A percentile compares a stretch with the other conserved stretches of the same genome.
phyloP scores from a whole-genome alignment of 1,140 invertebrate genomes.

The Apis laboriosa region DNA sequence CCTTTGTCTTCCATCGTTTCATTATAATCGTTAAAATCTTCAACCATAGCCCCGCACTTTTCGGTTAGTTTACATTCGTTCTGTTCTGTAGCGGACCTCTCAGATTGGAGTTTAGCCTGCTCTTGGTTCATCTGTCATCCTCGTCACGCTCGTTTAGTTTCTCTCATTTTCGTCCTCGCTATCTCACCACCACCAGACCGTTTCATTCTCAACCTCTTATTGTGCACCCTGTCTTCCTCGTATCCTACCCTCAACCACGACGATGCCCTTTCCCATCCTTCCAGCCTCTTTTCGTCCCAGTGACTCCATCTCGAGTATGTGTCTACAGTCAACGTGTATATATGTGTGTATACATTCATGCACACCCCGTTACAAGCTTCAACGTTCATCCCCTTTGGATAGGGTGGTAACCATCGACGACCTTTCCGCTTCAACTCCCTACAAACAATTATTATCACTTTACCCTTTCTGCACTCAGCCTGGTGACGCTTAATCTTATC shows the following conservation, averaged over 20 bases:
- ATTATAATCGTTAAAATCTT: conserved; percentile 19
- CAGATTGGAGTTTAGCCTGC: conserved; percentile 39
- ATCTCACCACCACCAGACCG: conserved; percentile 9
- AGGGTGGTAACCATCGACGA: conserved; percentile 43
- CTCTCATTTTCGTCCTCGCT: conserved; percentile 35
- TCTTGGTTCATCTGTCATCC: conserved; percentile 28
- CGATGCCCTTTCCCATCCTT: conserved; percentile 10
- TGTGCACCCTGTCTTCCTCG: conserved; percentile 26
- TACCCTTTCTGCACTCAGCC: conserved; percentile 64
- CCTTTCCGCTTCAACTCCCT: conserved; percentile 57
- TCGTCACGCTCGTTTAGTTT: conserved; percentile 37
- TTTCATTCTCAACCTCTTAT: conserved; percentile 43
- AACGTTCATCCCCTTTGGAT: conserved; percentile 41
- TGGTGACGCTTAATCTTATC: conserved; percentile 71
- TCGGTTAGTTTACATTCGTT: conserved; percentile 37
- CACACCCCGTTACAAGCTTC: conserved; percentile 2
- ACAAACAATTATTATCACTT: conserved; percentile 73
- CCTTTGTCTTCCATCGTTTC: conserved; percentile 4
- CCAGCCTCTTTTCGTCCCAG: conserved; percentile 28
- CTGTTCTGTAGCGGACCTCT: conserved; percentile 35
- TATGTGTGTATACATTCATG: not conserved
- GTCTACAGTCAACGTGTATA: conserved; percentile 15
- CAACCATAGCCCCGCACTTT: not conserved
- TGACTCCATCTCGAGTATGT: conserved; percentile 11
- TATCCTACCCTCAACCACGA: conserved; percentile 15